Evolutionary conservation across 2,888 invertebrate species (phyloP), one percentile per base, ranked within the genome.

Genomic region (Ochlodes sylvanus): DNA sequence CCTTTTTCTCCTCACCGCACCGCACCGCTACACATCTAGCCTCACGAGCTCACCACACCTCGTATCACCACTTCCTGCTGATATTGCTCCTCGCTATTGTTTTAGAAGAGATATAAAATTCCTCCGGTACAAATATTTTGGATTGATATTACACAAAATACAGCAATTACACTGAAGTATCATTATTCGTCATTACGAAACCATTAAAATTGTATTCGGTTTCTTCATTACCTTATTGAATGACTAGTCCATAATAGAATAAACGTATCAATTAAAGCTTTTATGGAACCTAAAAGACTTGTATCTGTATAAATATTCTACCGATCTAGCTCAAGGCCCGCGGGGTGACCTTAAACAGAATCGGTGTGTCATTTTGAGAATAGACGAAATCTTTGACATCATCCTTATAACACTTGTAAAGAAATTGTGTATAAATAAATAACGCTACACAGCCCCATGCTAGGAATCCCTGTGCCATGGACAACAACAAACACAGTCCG

Each of bases 141-240:
- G 42, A 14, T 42, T 42, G 7, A 42, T 14, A 14, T 14, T 14
- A 10, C 7, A 42, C 14, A 12, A n/a, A n/a, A n/a, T n/a, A n/a
- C n/a, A n/a, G n/a, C n/a, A n/a, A 14, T 14, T 14, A 10, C 7
- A 42, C 14, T 1, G 1, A 47, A 47, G 15, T 5, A 17, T 47
- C 7, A 47, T 47, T 17, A 9, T 7, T 47, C 1, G 17, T 47
- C 7, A 47, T 47, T 47, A 15, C 9, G 44, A 17, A 47, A 47
- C 7, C 15, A 7, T 47, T 47, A 17, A 47, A 17, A 47, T 15
- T 15, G 7, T 15, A 47, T 15, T 17, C 44, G 44, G 44, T 47
- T n/a, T 47, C 44, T 47, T 47, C 44, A 17, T 47, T 47, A 9
- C 44, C 44, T 47, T 47, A 47, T 47, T 47, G 44, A 47, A 47